Evolutionary conservation across 2,113 vertebrate genomes (phyloP).

Genomic region (Pedetes capensis): DNA sequence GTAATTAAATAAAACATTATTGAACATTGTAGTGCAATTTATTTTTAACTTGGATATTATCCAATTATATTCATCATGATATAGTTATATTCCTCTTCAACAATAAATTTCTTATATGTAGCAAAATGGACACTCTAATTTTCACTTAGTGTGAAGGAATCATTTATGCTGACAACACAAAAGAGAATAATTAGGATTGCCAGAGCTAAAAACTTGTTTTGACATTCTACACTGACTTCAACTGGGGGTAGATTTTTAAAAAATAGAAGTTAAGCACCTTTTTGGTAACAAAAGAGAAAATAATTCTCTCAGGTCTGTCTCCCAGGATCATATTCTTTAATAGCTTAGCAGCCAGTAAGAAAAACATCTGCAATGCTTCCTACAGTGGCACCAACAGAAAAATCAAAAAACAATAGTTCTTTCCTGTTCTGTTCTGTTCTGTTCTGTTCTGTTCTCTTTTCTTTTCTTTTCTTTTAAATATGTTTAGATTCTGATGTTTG

Average conservation of each 20-base stretch:
- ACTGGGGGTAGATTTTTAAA: background rate
- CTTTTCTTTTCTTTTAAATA: background rate
- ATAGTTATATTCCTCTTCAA: background rate
- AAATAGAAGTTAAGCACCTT: background rate
- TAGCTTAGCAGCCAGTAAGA: background rate
- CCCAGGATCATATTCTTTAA: background rate
- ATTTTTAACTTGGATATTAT: background rate
- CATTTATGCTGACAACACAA: background rate
- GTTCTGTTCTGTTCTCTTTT: no score
- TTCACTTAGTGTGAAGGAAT: constrained; percentile 15
- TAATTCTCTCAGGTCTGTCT: constrained; percentile 19
- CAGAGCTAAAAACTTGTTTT: background rate
- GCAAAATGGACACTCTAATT: background rate
- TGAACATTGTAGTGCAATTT: constrained; percentile 14
- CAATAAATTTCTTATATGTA: background rate
- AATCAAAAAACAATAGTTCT: background rate
- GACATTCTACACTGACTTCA: background rate
- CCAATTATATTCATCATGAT: background rate
- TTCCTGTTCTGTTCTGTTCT: no score
- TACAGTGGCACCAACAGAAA: background rate
- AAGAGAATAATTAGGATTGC: constrained; percentile 29
- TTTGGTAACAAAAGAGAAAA: background rate
- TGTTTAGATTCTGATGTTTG: background rate
- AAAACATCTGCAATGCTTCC: background rate
- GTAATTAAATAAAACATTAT: background rate